Evolutionary conservation across 2,113 vertebrate genomes (phyloP).

Genomic region (Pollachius pollachius): DNA sequence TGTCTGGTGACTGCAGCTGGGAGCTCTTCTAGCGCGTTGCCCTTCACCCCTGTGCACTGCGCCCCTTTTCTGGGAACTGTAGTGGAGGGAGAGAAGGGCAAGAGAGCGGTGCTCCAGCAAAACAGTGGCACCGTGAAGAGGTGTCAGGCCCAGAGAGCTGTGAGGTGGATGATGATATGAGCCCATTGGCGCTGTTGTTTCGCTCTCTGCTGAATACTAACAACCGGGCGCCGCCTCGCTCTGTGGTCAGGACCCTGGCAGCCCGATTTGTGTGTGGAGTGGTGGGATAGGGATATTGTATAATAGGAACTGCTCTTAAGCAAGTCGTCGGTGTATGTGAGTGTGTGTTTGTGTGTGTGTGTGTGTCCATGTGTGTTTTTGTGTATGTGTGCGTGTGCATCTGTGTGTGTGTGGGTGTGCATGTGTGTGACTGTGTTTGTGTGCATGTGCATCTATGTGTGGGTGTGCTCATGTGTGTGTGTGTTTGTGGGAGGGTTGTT

Average conservation of each 20-base stretch:
- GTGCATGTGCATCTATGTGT: slow-evolving; percentile 11
- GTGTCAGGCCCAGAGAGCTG: slow-evolving; percentile 63
- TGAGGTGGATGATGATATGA: slow-evolving; percentile 70
- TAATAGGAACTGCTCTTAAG: slow-evolving; percentile 30
- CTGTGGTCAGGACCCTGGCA: slow-evolving; percentile 59
- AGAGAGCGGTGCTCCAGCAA: slow-evolving; percentile 66
- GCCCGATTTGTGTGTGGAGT: slow-evolving; percentile 11
- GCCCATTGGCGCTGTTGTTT: slow-evolving; percentile 63
- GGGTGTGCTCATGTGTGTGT: too few relatives aligned
- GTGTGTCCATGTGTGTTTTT: not conserved
- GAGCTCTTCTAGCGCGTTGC: slow-evolving; percentile 36
- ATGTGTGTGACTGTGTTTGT: slow-evolving; percentile 17
- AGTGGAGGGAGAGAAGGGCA: slow-evolving; percentile 66
- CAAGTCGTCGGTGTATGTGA: not conserved
- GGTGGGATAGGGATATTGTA: slow-evolving; percentile 28
- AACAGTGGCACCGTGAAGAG: slow-evolving; percentile 66
- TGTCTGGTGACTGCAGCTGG: slow-evolving; percentile 37
- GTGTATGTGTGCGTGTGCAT: slow-evolving; percentile 17
- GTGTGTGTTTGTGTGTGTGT: slow-evolving; percentile 34
- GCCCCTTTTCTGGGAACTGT: slow-evolving; percentile 17
- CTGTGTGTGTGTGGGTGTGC: slow-evolving; percentile 23
- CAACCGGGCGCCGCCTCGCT: slow-evolving; percentile 54
- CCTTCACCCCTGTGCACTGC: slow-evolving; percentile 45
- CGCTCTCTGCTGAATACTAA: slow-evolving; percentile 69
- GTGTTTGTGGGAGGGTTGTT: not conserved